These are phyloP conservation scores for Amazona ochrocephala DNA, from an alignment of 2,797 vertebrate species.

Conservation along the genomic window DNA sequence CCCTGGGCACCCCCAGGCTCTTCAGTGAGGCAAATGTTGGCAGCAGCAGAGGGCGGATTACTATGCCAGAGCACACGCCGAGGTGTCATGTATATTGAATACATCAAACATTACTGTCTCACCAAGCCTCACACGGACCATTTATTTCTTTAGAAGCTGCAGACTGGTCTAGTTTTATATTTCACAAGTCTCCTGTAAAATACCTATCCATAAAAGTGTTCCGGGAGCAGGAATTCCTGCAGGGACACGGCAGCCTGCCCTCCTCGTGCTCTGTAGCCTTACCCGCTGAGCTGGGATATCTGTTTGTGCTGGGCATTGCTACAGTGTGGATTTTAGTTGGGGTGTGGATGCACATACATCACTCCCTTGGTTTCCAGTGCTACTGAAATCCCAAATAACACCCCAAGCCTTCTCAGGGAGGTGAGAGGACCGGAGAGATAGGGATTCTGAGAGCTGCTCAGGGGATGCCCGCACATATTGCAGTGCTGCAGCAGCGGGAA, in stretches of 20 bases:
- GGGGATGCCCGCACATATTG: accelerated
- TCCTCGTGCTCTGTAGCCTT: background rate
- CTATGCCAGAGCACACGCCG: background rate
- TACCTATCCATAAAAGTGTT: background rate
- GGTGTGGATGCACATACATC: accelerated
- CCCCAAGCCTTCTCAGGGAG: too few relatives aligned
- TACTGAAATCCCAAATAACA: too few relatives aligned
- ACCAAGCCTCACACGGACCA: background rate
- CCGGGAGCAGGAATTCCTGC: slow-evolving; percentile 1
- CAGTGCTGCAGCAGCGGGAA: background rate
- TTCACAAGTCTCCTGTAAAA: slow-evolving; percentile 9
- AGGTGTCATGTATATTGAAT: background rate
- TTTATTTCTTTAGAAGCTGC: slow-evolving; percentile 53
- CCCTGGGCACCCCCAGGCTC: background rate
- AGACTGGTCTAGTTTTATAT: slow-evolving; percentile 1
- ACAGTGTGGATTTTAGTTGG: accelerated
- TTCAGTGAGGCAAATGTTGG: background rate
- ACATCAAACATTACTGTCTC: slow-evolving; percentile 14
- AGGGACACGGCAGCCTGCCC: background rate
- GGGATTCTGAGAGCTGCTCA: accelerated
- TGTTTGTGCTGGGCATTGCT: background rate
- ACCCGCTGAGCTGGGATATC: background rate
- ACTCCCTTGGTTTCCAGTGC: background rate
- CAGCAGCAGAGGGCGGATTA: background rate
- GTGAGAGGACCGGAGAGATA: too few relatives aligned